Conservation (phyloP, 2,797 vertebrate species). For the Taenioides sp. region DNA sequence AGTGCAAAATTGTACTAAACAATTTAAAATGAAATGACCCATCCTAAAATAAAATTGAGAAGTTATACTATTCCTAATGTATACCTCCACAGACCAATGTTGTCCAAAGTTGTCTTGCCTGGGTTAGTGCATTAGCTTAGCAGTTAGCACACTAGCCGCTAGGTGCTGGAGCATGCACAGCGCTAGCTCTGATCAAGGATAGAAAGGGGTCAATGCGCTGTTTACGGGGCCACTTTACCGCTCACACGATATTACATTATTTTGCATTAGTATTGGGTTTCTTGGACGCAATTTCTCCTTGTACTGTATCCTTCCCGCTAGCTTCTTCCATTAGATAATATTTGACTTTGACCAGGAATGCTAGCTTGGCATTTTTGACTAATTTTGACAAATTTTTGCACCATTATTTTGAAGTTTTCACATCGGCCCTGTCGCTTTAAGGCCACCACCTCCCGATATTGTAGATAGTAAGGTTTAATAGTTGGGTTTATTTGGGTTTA, state of each 20-base stretch:
- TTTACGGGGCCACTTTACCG: conserved; percentile 28
- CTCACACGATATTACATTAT: neutral
- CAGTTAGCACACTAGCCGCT: conserved; percentile 63
- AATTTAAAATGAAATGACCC: no score
- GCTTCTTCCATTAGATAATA: neutral
- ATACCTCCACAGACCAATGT: neutral
- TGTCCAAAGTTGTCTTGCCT: conserved; percentile 55
- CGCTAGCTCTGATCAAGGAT: conserved; percentile 36
- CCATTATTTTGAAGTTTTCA: conserved; percentile 72
- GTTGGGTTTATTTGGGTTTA: conserved; percentile 26
- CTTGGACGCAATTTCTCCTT: neutral
- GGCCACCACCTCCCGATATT: conserved; percentile 70
- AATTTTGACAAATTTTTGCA: conserved; percentile 41
- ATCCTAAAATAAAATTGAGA: neutral
- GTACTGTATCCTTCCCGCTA: neutral
- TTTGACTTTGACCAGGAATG: conserved; percentile 20
- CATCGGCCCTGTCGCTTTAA: conserved; percentile 81
- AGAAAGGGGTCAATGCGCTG: conserved; percentile 52
- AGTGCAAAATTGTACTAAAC: no score
- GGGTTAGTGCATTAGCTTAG: conserved; percentile 21
- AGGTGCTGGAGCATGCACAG: conserved; percentile 5
- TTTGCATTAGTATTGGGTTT: neutral
- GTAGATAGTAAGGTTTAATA: conserved; percentile 54
- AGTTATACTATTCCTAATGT: conserved; percentile 7
- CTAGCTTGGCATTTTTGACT: conserved; percentile 41